Conservation (phyloP, 2,888 invertebrate genomes). For the Augiades crinisus region DNA sequence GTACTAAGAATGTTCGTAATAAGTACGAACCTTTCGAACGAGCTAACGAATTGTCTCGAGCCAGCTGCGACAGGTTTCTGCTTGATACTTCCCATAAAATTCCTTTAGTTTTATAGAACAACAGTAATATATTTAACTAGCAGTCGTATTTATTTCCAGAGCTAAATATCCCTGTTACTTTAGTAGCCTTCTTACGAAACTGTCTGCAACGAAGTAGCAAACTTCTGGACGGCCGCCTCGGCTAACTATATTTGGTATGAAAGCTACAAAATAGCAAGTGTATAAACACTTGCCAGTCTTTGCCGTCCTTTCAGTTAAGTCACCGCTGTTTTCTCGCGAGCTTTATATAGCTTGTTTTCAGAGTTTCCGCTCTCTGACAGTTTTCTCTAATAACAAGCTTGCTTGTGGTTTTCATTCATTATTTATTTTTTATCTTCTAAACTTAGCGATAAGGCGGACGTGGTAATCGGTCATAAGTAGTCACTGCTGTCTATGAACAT, state of each 20-base stretch:
- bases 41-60: too few species aligned
- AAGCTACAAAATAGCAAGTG: neutral
- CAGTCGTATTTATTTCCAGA: neutral
- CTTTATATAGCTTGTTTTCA: constrained; percentile 11
- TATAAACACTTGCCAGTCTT: constrained; percentile 6
- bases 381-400: constrained; percentile 25
- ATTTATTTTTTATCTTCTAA: too few species aligned
- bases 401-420: constrained; percentile 6
- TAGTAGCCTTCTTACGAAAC: neutral
- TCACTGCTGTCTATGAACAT: too few species aligned
- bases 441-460: too few species aligned
- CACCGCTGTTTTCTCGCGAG: constrained; percentile 26
- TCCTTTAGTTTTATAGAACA: too few species aligned
- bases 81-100: too few species aligned
- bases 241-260: constrained; percentile 45
- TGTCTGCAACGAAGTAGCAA: constrained; percentile 9
- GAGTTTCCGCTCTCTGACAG: constrained; percentile 28
- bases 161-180: neutral
- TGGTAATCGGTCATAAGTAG: too few species aligned
- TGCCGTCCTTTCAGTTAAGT: constrained; percentile 9
- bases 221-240: constrained; percentile 17
- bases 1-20: too few species aligned
- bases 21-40: too few species aligned
- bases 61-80: too few species aligned
- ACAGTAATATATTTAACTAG: too few species aligned